Evolutionary conservation across 2,113 vertebrate genomes (phyloP), one percentile per base, ranked within the genome.

Genomic region (Brachypodius melanocephalos): DNA sequence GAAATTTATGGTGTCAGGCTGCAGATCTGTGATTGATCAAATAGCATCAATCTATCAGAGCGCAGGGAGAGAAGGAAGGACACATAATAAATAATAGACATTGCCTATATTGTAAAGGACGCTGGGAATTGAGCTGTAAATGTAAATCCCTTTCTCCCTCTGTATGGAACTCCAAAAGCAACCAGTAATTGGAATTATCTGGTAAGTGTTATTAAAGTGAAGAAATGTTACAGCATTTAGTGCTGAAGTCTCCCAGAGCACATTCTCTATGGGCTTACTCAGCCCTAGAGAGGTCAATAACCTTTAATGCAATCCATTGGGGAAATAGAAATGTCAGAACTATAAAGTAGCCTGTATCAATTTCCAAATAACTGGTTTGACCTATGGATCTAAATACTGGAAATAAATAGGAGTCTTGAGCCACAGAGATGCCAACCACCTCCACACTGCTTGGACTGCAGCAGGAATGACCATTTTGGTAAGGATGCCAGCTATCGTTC

Each of bases 291-390:
- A 89, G 89, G 92, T 87, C 85, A 73, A 76, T 80, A 93, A 95
- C 88, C 91, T 93, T 93, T 82, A 89, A 67, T 40, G 32, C 28
- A 65, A 81, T 61, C 62, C 74, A 67, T 0, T 38, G 85, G 88
- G 84, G 55, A 95, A 95, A 79, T 17, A 88, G 87, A 97, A 97
- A 96, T 96, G 93, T 95, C 93, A 96, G 48, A 57, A 71, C 84
- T 72, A 83, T 95, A 93, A 91, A 89, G 77, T 5, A 88, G 55
- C 54, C 72, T 84, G 22, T 71, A 89, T 85, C 63, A 89, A 73
- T 96, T 96, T 89, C 59, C 78, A 58, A 94, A 93, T 82, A 96
- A 90, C 69, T 43, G 36, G 21, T 85, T 55, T 96, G 89, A 95
- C 75, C 81, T 90, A 95, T 90, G 88, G 77, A 65, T 79, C 31